Evolutionary conservation across 2,113 vertebrate genomes (phyloP), one percentile per base, ranked within the genome.

Genomic region (Polyodon spathula): DNA sequence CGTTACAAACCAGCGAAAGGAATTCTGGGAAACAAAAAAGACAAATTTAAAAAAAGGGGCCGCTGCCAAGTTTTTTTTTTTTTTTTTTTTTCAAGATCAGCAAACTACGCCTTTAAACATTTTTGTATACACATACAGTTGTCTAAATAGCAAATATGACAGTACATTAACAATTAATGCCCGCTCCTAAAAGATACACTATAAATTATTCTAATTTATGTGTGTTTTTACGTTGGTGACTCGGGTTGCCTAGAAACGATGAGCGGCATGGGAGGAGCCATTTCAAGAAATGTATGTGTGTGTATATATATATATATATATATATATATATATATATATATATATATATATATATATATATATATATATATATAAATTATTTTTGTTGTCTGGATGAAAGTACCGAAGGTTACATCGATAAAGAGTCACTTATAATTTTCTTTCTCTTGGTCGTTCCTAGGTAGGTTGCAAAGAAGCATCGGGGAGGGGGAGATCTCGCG

Each of bases 1-100:
- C 94, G 95, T 97, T 98, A 95, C 76, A 91, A 88, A 88, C 76
- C 75, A 71, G 85, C 91, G 92, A 92, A 84, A 76, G 71, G 95
- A 82, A 87, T 79, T 90, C 87, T 93, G 95, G 93, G 90, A 86
- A 68, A 70, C 72, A 75, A 91, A 93, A 85, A 81, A 65, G 70
- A 65, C 58, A 82, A 79, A 85, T 88, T 86, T 69, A 84, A 86
- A 87, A 87, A 82, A 81, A 73, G 76, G 81, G 80, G 70, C 66
- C 67, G 63, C 69, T 83, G 90, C 90, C 88, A 92, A 90, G 71
- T 89, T 85, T 76, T 64, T 11, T 41, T 7, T 46, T 6, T 42
- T 40, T 44, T 12, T n/a, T n/a, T n/a, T n/a, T 66, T 63, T 66
- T 62, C 1, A 27, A 27, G 27, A 27, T 27, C 27, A 27, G 27